Conservation (phyloP, 1,140 invertebrate genomes). For the Sminthurides bifidus region DNA sequence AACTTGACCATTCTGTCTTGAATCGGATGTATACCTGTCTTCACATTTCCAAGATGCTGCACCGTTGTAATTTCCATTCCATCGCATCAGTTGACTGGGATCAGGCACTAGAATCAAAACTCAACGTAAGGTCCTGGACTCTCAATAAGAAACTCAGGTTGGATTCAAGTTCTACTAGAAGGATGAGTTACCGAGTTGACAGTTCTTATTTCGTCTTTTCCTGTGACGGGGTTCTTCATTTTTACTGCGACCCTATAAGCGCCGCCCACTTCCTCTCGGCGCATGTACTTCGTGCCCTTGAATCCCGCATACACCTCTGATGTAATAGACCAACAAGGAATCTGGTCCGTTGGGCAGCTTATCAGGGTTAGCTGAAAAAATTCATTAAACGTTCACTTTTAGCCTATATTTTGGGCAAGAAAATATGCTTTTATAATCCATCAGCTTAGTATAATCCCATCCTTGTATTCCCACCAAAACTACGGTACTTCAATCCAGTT, state of each 20-base stretch:
- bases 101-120: constrained; percentile 27
- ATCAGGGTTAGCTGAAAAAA: constrained; percentile 6
- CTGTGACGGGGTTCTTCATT: constrained; percentile 15
- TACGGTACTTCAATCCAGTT: too few relatives aligned
- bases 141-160: neutral
- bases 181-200: constrained; percentile 23
- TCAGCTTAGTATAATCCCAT: constrained; percentile 5
- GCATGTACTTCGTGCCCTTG: constrained; percentile 63
- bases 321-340: constrained; percentile 49
- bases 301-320: constrained; percentile 53
- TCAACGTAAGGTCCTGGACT: neutral
- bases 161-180: neutral
- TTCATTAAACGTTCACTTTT: neutral
- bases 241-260: constrained; percentile 33
- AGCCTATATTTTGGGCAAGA: neutral
- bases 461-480: too few relatives aligned
- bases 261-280: constrained; percentile 26
- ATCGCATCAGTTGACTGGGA: constrained; percentile 30
- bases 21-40: constrained; percentile 53
- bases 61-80: constrained; percentile 27
- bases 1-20: constrained; percentile 53
- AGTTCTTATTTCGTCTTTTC: constrained; percentile 18
- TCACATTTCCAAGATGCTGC: constrained; percentile 3
- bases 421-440: neutral
- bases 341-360: constrained; percentile 6